Evolutionary conservation across 2,888 invertebrate genomes (phyloP).

Genomic region (Hyppa rectilinea): DNA sequence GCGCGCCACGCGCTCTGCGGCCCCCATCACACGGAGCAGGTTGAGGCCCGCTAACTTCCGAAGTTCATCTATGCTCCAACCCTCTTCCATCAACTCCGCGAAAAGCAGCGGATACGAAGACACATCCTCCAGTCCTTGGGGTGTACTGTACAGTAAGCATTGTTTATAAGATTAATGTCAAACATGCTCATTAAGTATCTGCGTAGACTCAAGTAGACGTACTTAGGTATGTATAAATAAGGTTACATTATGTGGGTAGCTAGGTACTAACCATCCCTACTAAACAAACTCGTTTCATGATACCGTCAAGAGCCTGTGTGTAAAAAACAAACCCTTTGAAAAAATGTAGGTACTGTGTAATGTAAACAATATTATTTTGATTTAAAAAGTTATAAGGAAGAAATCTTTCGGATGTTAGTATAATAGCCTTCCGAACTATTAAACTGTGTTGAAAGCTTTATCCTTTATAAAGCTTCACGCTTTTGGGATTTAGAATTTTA

Average conservation of each 20-base stretch:
- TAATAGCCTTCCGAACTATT: slow-evolving; percentile 38
- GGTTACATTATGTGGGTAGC: slow-evolving; percentile 8
- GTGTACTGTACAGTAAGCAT: slow-evolving; percentile 91
- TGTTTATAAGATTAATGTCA: slow-evolving; percentile 35
- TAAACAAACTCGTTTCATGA: slow-evolving; percentile 12
- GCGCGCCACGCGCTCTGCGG: slow-evolving; percentile 94
- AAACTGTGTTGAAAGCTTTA: slow-evolving; percentile 39
- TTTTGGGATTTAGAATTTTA: slow-evolving; percentile 40
- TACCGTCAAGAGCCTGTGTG: background rate
- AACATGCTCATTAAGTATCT: background rate
- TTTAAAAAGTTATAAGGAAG: slow-evolving; percentile 45
- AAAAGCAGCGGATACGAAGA: slow-evolving; percentile 95
- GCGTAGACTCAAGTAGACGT: background rate
- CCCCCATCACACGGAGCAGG: slow-evolving; percentile 93
- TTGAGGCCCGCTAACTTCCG: slow-evolving; percentile 95
- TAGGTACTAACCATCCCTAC: slow-evolving; percentile 3
- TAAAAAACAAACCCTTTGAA: slow-evolving; percentile 24
- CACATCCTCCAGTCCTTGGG: slow-evolving; percentile 95
- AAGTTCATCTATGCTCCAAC: slow-evolving; percentile 95
- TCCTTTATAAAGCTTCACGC: slow-evolving; percentile 20
- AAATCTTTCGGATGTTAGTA: background rate
- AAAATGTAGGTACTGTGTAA: background rate
- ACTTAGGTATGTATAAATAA: background rate
- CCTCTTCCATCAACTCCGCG: slow-evolving; percentile 94
- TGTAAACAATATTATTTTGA: slow-evolving; percentile 27